Conservation (phyloP, 2,888 invertebrate species). For the Rhogogaster chlorosoma region DNA sequence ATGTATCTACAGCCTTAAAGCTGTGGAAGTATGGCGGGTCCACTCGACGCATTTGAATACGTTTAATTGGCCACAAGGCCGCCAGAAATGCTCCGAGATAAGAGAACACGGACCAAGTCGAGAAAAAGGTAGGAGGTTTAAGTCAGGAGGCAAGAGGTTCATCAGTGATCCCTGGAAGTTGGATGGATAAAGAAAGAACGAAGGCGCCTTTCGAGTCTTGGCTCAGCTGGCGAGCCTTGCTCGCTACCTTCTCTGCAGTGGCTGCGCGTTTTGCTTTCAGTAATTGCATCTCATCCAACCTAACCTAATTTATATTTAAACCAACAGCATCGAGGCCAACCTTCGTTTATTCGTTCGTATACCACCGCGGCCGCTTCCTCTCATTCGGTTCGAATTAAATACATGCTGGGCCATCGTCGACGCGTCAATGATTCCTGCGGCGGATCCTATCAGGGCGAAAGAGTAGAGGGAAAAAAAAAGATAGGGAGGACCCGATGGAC, state of each 20-base stretch:
- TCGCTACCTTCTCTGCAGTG: not conserved
- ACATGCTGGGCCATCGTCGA: constrained; percentile 49
- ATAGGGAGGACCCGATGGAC: constrained; percentile 26
- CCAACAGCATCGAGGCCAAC: constrained; percentile 43
- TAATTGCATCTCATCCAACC: constrained; percentile 45
- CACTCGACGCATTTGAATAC: constrained; percentile 41
- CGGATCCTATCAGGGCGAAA: constrained; percentile 43
- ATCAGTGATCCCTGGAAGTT: constrained; percentile 48
- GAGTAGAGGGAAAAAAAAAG: not conserved
- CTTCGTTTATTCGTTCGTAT: constrained; percentile 37
- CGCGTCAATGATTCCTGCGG: constrained; percentile 47
- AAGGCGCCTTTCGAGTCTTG: constrained; percentile 18
- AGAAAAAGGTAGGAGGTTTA: constrained; percentile 37
- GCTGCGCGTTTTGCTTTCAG: constrained; percentile 42
- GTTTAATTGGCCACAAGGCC: constrained; percentile 49
- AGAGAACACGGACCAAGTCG: constrained; percentile 39
- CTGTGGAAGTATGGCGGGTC: constrained; percentile 7
- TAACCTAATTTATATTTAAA: constrained; percentile 45
- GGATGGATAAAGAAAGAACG: constrained; percentile 39
- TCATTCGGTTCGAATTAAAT: constrained; percentile 45
- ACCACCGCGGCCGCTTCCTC: not conserved
- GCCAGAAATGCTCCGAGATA: constrained; percentile 45
- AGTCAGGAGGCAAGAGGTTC: constrained; percentile 47
- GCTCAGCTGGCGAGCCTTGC: constrained; percentile 27
- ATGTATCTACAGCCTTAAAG: not conserved